phyloP scores from a whole-genome alignment of 2,888 invertebrate genomes.

The Pomacea canaliculata region DNA sequence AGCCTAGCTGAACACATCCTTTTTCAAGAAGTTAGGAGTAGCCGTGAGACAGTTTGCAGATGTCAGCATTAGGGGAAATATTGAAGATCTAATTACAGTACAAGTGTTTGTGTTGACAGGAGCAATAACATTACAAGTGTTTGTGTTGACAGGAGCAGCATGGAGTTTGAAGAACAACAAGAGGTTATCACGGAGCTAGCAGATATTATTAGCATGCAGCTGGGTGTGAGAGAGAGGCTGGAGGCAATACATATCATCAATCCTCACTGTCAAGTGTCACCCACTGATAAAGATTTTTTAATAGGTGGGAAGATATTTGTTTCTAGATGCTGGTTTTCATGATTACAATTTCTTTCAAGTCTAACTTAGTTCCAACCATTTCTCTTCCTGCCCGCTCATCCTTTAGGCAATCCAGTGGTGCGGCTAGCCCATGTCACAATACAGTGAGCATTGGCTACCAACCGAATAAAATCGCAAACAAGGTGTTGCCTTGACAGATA shows the following conservation, averaged over 20 bases:
- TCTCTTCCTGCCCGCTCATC: not conserved
- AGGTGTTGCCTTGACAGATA: too few relatives aligned
- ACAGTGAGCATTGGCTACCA: too few relatives aligned
- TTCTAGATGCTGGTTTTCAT: not conserved
- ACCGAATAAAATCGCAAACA: too few relatives aligned
- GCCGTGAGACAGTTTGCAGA: too few relatives aligned
- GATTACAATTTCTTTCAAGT: not conserved
- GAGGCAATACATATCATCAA: constrained; percentile 65
- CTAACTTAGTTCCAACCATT: not conserved
- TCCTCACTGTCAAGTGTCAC: constrained; percentile 53
- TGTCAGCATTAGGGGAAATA: too few relatives aligned
- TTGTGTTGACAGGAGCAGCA: constrained; percentile 47
- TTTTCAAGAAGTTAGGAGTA: too few relatives aligned
- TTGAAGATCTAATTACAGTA: too few relatives aligned
- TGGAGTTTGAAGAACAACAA: constrained; percentile 51
- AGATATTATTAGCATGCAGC: constrained; percentile 56
- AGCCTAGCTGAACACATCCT: too few relatives aligned
- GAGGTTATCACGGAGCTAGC: constrained; percentile 58
- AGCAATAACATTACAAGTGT: not conserved
- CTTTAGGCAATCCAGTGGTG: not conserved
- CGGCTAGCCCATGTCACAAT: too few relatives aligned
- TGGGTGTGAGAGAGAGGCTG: constrained; percentile 63
- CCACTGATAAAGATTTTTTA: constrained; percentile 59
- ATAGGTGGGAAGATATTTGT: constrained; percentile 50
- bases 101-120: not conserved